Evolutionary conservation across 2,888 invertebrate species (phyloP).

Genomic region (Chouioia cunea): DNA sequence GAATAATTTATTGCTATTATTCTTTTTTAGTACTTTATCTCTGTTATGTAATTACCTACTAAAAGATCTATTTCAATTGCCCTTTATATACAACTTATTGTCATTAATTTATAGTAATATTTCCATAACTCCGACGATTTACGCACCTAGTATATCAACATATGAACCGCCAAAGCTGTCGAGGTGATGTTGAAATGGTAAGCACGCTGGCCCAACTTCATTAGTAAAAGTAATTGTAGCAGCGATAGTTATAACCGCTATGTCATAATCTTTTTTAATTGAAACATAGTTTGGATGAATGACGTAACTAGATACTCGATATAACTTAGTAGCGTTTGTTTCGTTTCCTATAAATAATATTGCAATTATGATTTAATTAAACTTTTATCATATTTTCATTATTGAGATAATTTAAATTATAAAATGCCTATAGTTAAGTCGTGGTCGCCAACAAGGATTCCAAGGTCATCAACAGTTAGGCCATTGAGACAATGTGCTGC

Average conservation of each 20-base stretch:
- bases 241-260: conserved; percentile 68
- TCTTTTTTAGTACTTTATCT: no score
- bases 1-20: no score
- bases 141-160: conserved; percentile 60
- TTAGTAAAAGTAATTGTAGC: conserved; percentile 69
- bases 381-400: no score
- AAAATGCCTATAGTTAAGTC: conserved; percentile 50
- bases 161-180: conserved; percentile 56
- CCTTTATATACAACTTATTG: no score
- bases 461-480: conserved; percentile 14
- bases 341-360: conserved; percentile 68
- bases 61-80: no score
- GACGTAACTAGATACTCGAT: conserved; percentile 62
- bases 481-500: conserved; percentile 62
- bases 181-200: conserved; percentile 71
- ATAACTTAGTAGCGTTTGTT: conserved; percentile 68
- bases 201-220: conserved; percentile 74
- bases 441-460: conserved; percentile 62
- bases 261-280: conserved; percentile 68
- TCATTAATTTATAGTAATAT: no score
- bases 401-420: neutral
- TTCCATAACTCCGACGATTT: no score
- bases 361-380: neutral
- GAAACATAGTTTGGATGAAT: conserved; percentile 69
- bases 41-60: no score